Base-by-base conservation (phyloP, 2,113 vertebrate genomes). In the Plecotus auritus region DNA sequence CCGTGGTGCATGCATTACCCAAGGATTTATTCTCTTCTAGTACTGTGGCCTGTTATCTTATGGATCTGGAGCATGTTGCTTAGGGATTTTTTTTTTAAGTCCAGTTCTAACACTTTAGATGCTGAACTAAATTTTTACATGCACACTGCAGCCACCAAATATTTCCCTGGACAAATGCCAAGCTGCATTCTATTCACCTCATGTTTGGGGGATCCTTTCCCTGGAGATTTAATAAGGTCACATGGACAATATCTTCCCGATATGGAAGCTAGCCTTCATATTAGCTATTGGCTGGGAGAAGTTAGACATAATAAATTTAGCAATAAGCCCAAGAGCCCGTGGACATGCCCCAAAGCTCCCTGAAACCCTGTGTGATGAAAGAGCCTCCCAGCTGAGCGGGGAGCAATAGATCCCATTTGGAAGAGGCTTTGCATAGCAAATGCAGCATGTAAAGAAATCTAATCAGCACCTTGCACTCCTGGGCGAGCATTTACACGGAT, bases 401-500 rank as follows among this genome's bases (percentile, higher is more conserved):
- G 69, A 96, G 82, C 78, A 97, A 96, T 59, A 88, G 97, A 95
- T 97, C 42, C 93, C 82, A 26, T 91, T 97, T 84, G 93, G 66
- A 95, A 81, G 59, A 80, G 95, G 93, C 23, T 96, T 73, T 95
- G 91, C 91, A 96, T 40, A 91, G 73, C 96, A 97, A 97, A 97
- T 93, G 66, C 96, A 97, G 96, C 92, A 90, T 92, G 93, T 94
- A 85, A 96, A 97, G 91, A 98, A 98, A 97, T 97, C 93, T 97
- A 95, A 98, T 97, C 97, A 97, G 97, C 96, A 97, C 95, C 97
- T 97, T 98, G 96, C 96, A 97, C 95, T 97, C 95, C 67, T 90
- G 80, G 37, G 32, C 10, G 61, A 97, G 97, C 97, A 97, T 98
- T 98, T 98, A 97, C 97, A 97, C 69, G 95, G 98, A 98, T 98